Conservation (phyloP, 2,888 invertebrate genomes). For the Lymantria monacha region DNA sequence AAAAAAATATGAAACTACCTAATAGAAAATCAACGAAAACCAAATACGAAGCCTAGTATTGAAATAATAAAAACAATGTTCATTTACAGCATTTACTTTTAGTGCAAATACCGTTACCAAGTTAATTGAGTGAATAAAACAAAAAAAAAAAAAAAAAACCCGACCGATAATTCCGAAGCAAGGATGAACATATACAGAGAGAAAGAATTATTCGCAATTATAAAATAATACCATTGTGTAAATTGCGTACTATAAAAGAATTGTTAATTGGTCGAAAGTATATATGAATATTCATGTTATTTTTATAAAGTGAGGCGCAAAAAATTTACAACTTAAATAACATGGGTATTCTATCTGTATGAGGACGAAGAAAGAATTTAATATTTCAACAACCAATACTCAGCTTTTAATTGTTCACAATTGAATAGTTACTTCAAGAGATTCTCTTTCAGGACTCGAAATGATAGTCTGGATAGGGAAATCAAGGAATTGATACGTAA, state of each 20-base stretch:
- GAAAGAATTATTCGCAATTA: slow-evolving; percentile 16
- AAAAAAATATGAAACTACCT: no score
- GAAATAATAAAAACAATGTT: slow-evolving; percentile 27
- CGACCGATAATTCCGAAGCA: slow-evolving; percentile 8
- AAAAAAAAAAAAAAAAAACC: slow-evolving; percentile 8
- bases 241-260: slow-evolving; percentile 24
- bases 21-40: background rate
- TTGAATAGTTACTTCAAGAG: no score
- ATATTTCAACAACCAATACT: no score
- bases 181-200: slow-evolving; percentile 12
- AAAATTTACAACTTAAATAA: slow-evolving; percentile 6
- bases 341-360: slow-evolving; percentile 11
- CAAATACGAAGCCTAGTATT: slow-evolving; percentile 6
- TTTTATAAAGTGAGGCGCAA: slow-evolving; percentile 8
- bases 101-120: slow-evolving; percentile 33
- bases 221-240: slow-evolving; percentile 23
- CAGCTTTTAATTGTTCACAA: no score
- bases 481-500: no score
- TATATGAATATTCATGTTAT: slow-evolving; percentile 13
- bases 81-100: slow-evolving; percentile 28
- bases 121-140: slow-evolving; percentile 33
- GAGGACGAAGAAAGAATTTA: no score
- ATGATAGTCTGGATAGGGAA: no score
- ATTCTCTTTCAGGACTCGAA: no score
- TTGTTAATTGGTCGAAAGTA: slow-evolving; percentile 24